Evolutionary conservation across 2,888 invertebrate genomes (phyloP).

Genomic region (Zaprionus bogoriensis): DNA sequence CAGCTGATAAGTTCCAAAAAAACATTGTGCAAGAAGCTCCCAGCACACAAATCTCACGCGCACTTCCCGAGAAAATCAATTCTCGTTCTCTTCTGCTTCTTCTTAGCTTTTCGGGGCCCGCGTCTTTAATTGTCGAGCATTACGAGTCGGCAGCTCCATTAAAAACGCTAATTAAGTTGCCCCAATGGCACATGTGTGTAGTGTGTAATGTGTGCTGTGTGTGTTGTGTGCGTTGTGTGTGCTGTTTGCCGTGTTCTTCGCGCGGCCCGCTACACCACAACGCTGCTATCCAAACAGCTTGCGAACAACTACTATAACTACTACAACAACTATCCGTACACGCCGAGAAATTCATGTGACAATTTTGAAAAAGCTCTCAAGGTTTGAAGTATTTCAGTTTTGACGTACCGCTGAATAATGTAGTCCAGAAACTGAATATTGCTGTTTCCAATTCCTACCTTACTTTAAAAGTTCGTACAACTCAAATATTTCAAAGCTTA

Average conservation of each 20-base stretch:
- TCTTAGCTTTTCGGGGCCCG: constrained; percentile 4
- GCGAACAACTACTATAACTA: constrained; percentile 32
- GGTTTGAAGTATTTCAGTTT: background rate
- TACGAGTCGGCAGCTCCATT: constrained; percentile 77
- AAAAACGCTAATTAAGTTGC: constrained; percentile 78
- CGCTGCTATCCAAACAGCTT: constrained; percentile 74
- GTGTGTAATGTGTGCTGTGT: constrained; percentile 4
- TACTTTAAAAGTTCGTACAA: too few species aligned
- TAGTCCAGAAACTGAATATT: too few species aligned
- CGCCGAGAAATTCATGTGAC: background rate
- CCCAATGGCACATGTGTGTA: constrained; percentile 67
- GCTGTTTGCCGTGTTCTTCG: background rate
- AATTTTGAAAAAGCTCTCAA: background rate
- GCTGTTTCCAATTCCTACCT: too few species aligned
- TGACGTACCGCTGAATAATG: too few species aligned
- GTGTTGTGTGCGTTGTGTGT: background rate
- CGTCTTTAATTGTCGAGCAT: constrained; percentile 70
- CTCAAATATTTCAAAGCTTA: too few species aligned
- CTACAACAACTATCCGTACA: constrained; percentile 1
- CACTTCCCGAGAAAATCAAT: constrained; percentile 47
- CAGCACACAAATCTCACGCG: constrained; percentile 37
- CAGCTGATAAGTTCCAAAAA: constrained; percentile 57
- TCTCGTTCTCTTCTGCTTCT: background rate
- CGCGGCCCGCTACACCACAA: constrained; percentile 59
- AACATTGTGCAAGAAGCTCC: background rate